Percentiles rank a stretch among this genome's conserved stretches.
phyloP scores from a whole-genome alignment of 2,888 invertebrate species.

The Antheraea yamamai region DNA sequence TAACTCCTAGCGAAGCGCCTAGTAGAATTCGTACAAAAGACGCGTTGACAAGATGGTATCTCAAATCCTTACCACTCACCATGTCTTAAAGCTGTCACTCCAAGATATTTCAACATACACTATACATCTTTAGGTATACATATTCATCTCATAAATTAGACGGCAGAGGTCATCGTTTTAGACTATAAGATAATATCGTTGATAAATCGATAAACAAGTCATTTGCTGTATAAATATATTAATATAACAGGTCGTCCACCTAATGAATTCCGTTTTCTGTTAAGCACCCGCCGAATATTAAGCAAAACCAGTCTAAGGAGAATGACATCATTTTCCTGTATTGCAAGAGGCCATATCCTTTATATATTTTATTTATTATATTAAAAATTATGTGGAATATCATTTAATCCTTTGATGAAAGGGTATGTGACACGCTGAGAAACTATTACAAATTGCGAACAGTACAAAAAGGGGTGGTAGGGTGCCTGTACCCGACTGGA shows the following conservation, averaged over 20 bases:
- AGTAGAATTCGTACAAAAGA: background rate
- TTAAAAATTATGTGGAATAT: background rate
- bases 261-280: slow-evolving; percentile 57
- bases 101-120: background rate
- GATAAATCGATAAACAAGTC: slow-evolving; percentile 22
- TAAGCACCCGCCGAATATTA: slow-evolving; percentile 71
- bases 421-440: background rate
- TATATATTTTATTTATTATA: slow-evolving; percentile 32
- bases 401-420: background rate
- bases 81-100: background rate
- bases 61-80: background rate
- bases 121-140: background rate
- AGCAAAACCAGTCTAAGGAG: slow-evolving; percentile 73
- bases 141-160: background rate
- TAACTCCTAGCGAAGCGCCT: no score
- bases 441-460: background rate
- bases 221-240: slow-evolving; percentile 36
- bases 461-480: no score
- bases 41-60: background rate
- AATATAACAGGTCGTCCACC: slow-evolving; percentile 47
- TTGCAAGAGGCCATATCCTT: slow-evolving; percentile 68
- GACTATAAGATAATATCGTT: slow-evolving; percentile 12
- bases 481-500: no score
- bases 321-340: slow-evolving; percentile 79
- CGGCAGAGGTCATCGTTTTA: slow-evolving; percentile 8